Evolutionary conservation across 1,140 invertebrate species (phyloP).

Genomic region (Propsilocerus akamusi): DNA sequence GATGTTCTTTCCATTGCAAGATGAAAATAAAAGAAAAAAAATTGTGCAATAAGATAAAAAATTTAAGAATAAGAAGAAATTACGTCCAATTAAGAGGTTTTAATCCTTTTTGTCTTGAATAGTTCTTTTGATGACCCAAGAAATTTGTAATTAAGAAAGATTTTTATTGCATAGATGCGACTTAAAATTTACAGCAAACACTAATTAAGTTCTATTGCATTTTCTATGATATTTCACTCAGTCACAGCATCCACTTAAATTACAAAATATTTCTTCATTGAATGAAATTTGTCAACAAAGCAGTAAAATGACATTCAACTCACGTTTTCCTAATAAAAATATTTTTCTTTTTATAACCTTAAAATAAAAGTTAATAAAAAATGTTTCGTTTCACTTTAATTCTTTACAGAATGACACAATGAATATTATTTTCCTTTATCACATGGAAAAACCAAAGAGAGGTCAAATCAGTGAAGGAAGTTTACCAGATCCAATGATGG

Average conservation of each 20-base stretch:
- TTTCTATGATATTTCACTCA: background rate
- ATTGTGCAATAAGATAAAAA: too few species aligned
- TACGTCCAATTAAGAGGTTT: too few species aligned
- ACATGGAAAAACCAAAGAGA: slow-evolving; percentile 24
- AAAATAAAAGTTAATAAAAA: background rate
- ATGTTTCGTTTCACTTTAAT: background rate
- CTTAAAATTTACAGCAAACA: too few species aligned
- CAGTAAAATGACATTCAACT: background rate
- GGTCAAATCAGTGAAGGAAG: slow-evolving; percentile 31
- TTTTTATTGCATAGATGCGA: too few species aligned
- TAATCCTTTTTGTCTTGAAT: too few species aligned
- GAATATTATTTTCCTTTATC: slow-evolving; percentile 10
- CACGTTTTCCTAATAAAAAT: background rate
- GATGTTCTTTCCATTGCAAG: too few species aligned
- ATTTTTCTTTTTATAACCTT: background rate
- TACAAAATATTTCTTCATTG: background rate
- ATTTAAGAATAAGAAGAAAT: too few species aligned
- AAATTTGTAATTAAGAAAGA: too few species aligned
- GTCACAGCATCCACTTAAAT: background rate
- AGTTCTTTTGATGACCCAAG: too few species aligned
- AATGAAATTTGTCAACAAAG: background rate
- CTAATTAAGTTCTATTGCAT: too few species aligned
- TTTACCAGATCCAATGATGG: slow-evolving; percentile 25
- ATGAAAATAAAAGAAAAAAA: too few species aligned
- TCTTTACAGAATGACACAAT: slow-evolving; percentile 46